Evolutionary conservation across 2,797 vertebrate species (phyloP).

Genomic region (Danionella dracula): DNA sequence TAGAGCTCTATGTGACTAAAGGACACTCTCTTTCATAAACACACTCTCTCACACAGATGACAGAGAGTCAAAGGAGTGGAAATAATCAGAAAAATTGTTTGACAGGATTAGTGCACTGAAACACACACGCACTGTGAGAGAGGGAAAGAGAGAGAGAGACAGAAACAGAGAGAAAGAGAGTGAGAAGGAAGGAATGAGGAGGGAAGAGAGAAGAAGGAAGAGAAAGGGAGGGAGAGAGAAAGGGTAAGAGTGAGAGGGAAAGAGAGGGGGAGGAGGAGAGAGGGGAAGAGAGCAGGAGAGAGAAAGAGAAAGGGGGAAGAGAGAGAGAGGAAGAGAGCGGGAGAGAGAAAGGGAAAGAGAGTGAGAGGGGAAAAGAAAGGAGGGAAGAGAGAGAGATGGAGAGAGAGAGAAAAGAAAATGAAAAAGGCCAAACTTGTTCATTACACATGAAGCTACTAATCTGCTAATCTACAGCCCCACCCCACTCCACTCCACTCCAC

Average conservation of each 20-base stretch:
- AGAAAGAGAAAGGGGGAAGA: no score
- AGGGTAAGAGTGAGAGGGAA: slow-evolving; percentile 35
- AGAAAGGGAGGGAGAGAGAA: slow-evolving; percentile 24
- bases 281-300: slow-evolving; percentile 28
- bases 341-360: slow-evolving; percentile 43
- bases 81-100: slow-evolving; percentile 58
- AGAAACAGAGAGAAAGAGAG: slow-evolving; percentile 37
- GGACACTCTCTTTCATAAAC: background rate
- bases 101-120: slow-evolving; percentile 31
- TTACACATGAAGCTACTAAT: slow-evolving; percentile 77
- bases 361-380: slow-evolving; percentile 30
- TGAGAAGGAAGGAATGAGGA: slow-evolving; percentile 46
- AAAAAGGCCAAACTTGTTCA: slow-evolving; percentile 75
- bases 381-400: slow-evolving; percentile 52
- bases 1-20: no score
- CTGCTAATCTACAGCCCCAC: slow-evolving; percentile 74
- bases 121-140: slow-evolving; percentile 34
- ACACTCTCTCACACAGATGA: slow-evolving; percentile 30
- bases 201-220: slow-evolving; percentile 43
- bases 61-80: slow-evolving; percentile 48
- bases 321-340: slow-evolving; percentile 34
- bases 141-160: slow-evolving; percentile 24
- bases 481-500: slow-evolving; percentile 25
- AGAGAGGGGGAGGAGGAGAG: slow-evolving; percentile 42
- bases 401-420: slow-evolving; percentile 53